Evolutionary conservation across 2,888 invertebrate species (phyloP).

Genomic region (Caenorhabditis angaria): DNA sequence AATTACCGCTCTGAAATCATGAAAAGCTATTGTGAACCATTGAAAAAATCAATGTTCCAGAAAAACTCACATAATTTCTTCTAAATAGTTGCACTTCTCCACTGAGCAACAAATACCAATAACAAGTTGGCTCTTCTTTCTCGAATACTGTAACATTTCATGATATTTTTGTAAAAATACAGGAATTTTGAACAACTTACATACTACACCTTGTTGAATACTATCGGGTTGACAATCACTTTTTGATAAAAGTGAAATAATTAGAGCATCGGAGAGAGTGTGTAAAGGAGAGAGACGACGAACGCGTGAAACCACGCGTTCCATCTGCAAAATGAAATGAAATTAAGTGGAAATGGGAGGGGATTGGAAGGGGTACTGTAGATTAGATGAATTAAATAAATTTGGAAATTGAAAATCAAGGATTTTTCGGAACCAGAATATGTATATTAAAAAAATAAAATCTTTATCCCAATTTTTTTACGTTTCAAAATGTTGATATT

Average conservation of each 20-base stretch:
- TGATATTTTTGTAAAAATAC: neutral
- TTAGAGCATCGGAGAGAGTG: slow-evolving; percentile 60
- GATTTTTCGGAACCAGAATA: no score
- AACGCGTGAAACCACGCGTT: slow-evolving; percentile 55
- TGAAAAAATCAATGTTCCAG: neutral
- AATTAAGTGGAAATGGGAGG: no score
- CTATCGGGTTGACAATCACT: slow-evolving; percentile 63
- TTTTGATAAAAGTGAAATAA: slow-evolving; percentile 55
- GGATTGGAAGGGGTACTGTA: no score
- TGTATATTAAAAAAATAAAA: neutral
- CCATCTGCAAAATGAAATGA: slow-evolving; percentile 38
- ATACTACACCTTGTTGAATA: slow-evolving; percentile 63
- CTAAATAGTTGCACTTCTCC: slow-evolving; percentile 68
- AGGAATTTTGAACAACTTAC: slow-evolving; percentile 49
- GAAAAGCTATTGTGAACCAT: neutral
- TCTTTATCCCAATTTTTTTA: neutral
- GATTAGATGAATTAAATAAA: no score
- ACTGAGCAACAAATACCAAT: slow-evolving; percentile 70
- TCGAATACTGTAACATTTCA: slow-evolving; percentile 66
- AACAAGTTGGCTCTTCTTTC: slow-evolving; percentile 59
- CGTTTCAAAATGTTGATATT: neutral
- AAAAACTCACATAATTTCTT: slow-evolving; percentile 3
- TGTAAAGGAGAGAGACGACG: slow-evolving; percentile 54
- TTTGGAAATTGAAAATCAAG: no score
- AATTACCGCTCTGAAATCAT: slow-evolving; percentile 36